Conservation (phyloP, 2,113 vertebrate genomes). For the Triplophysa rosa region DNA sequence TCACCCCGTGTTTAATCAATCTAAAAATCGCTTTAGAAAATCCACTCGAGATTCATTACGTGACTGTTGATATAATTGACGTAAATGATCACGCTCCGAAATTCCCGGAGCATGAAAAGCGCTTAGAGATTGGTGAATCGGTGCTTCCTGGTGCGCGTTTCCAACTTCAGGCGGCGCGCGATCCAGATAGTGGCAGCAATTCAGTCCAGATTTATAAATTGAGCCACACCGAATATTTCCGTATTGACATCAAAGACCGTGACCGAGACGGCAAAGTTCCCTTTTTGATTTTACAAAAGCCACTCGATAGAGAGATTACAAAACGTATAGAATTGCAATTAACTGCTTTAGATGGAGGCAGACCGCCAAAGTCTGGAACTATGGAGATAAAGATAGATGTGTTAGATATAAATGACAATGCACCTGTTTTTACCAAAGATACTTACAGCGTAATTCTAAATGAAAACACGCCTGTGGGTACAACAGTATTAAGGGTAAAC, state of each 20-base stretch:
- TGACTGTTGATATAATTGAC: slow-evolving; percentile 64
- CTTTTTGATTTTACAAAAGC: slow-evolving; percentile 49
- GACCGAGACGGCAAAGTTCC: slow-evolving; percentile 50
- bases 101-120: slow-evolving; percentile 61
- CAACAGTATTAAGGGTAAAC: slow-evolving; percentile 52
- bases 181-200: slow-evolving; percentile 61
- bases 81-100: slow-evolving; percentile 66
- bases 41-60: slow-evolving; percentile 68
- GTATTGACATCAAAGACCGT: slow-evolving; percentile 61
- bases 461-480: slow-evolving; percentile 55
- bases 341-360: slow-evolving; percentile 59
- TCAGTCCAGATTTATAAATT: slow-evolving; percentile 66
- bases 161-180: slow-evolving; percentile 62
- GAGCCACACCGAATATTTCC: slow-evolving; percentile 63
- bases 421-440: slow-evolving; percentile 54
- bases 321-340: slow-evolving; percentile 41
- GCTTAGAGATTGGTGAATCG: slow-evolving; percentile 60
- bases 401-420: slow-evolving; percentile 62
- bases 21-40: slow-evolving; percentile 62
- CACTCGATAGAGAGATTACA: slow-evolving; percentile 51
- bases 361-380: slow-evolving; percentile 50
- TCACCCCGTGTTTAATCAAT: slow-evolving; percentile 52
- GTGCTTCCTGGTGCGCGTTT: slow-evolving; percentile 58
- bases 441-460: slow-evolving; percentile 37
- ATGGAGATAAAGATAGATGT: slow-evolving; percentile 54